phyloP scores from a whole-genome alignment of 2,113 vertebrate species.

The Gadus chalcogrammus region DNA sequence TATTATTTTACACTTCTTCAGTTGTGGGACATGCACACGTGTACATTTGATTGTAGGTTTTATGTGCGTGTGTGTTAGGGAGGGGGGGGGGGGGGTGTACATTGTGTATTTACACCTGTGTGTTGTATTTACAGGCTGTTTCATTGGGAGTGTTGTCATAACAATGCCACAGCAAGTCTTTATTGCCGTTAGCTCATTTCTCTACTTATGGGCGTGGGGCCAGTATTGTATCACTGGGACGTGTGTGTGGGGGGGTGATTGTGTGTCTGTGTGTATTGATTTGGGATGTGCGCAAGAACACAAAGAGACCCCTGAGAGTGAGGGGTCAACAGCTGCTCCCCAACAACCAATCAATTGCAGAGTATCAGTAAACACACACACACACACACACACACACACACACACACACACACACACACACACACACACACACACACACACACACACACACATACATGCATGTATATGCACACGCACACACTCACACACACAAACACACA shows the following conservation, averaged over 20 bases:
- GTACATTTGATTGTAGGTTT: no score
- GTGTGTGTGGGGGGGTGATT: slow-evolving; percentile 22
- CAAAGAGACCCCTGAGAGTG: slow-evolving; percentile 69
- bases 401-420: no score
- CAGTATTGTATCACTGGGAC: slow-evolving; percentile 16
- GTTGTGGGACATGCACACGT: no score
- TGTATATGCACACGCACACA: no score
- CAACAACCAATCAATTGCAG: slow-evolving; percentile 71
- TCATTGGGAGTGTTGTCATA: slow-evolving; percentile 38
- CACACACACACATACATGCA: no score
- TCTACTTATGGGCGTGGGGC: slow-evolving; percentile 12
- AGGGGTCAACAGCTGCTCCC: slow-evolving; percentile 74
- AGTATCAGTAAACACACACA: slow-evolving; percentile 61
- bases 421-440: no score
- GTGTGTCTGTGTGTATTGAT: slow-evolving; percentile 58
- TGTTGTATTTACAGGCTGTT: slow-evolving; percentile 20
- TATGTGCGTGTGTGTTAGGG: neutral
- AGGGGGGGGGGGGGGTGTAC: no score
- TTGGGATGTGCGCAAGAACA: slow-evolving; percentile 64
- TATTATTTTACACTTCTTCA: neutral
- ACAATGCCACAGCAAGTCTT: slow-evolving; percentile 24
- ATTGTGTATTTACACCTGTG: neutral
- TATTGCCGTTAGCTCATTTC: slow-evolving; percentile 21
- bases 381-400: neutral
- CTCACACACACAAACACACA: neutral